Base-by-base conservation (phyloP, 2,113 vertebrate species). In the Indicator indicator region DNA sequence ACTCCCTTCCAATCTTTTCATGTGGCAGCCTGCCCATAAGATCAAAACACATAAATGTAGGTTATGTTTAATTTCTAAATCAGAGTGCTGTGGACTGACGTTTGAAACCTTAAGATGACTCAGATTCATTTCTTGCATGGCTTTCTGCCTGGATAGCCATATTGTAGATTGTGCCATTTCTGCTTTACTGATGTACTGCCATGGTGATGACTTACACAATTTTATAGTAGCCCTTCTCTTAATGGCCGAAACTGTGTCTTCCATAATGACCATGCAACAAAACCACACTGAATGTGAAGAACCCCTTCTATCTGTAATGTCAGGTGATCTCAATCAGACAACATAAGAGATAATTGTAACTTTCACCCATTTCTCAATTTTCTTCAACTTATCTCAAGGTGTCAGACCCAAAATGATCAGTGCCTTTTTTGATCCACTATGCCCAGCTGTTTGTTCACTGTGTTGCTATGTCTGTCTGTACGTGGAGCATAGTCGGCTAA, bases 11-110 rank as follows among this genome's bases (percentile, higher is more conserved):
- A 96, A 78, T 91, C 90, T 97, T 98, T 92, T 97, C 76, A 93
- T 95, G 84, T 96, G 96, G 90, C 91, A 97, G 86, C 83, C 86
- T 93, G 56, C 71, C 86, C 75, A 13, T 88, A 83, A 94, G 95
- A 97, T 97, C 94, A 96, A 97, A 98, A 97, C 88, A 95, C 81
- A 6, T 88, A 97, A 97, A 95, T 96, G 94, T 96, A 97, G 90
- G 94, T 97, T 97, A 92, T 96, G 93, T 97, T 98, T 97, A 95
- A 96, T 97, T 98, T 97, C 94, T 92, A 96, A 97, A 97, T 96
- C 89, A 88, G 91, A 95, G 91, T 90, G 69, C 93, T 97, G 92
- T 96, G 93, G 96, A 94, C 96, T 97, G 97, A 97, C 96, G 96
- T 97, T 97, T 98, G 89, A 97, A 97, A 96, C 93, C 83, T 96